Base-by-base conservation (phyloP, 2,113 vertebrate genomes). In the Phyllostomus hastatus region DNA sequence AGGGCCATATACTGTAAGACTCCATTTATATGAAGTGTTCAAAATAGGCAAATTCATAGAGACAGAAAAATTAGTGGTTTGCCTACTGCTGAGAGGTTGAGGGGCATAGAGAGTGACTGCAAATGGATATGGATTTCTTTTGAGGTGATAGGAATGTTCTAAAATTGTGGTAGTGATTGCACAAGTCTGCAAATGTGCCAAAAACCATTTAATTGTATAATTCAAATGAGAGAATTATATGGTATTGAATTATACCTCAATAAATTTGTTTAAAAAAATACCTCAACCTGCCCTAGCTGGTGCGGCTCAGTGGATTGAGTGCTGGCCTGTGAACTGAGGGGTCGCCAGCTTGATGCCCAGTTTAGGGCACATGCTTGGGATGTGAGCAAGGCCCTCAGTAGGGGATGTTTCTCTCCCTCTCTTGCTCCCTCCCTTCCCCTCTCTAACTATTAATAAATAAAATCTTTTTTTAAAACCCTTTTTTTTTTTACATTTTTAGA, bases 181-280 rank as follows among this genome's bases (percentile, higher is more conserved):
- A 70, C 41, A 73, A 69, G 54, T 90, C 15, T 76, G 24, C 66
- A 46, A 78, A 78, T 81, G 46, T 59, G 79, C 59, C 48, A 61
- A 79, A 90, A 91, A 11, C 70, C 75, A 94, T 10, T 76, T 94
- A 90, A 93, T 85, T 95, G 46, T 33, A 70, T 8, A 72, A 35
- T 94, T 48, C 48, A 94, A 72, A 66, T 81, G 50, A 69, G 38
- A 33, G 33, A 76, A 82, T 95, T 84, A 59, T 41, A 82, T 48
- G 20, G 61, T 54, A 52, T 20, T 78, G 61, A 89, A 78, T 81
- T 26, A 46, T 33, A 76, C 90, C 54, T 90, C 78, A 20, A 52
- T 67, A 70, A 81, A 46, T 28, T 81, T 92, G 33, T 31, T 95
- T 81, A 9, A 41, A 76, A 43, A 82, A 64, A 83, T 54, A 54